A percentile compares a stretch with the other conserved stretches of the same genome.
Conservation (phyloP, 2,113 vertebrate species). For the Danio rerio region GRCz12tu NC_133197.1:12257501-12258000, state of each 20-base stretch:
- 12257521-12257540: no score
- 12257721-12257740: slow-evolving; percentile 43
- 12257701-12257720: slow-evolving; percentile 28
- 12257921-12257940: background rate
- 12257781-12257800: slow-evolving; percentile 36
- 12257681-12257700: slow-evolving; percentile 40
- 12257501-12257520: no score
- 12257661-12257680: background rate
- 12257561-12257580: no score
- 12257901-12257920: background rate
- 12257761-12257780: slow-evolving; percentile 23
- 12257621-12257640: no score
- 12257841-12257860: background rate
- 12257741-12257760: slow-evolving; percentile 42
- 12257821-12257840: background rate
- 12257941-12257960: background rate
- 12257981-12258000: no score
- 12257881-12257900: background rate
- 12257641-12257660: background rate
- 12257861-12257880: slow-evolving; percentile 11
- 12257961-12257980: background rate
- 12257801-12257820: background rate
- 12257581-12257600: no score
- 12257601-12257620: no score
- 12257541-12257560: no score